Conservation (phyloP, 1,140 invertebrate genomes). For the Probaryconus sp. region DNA sequence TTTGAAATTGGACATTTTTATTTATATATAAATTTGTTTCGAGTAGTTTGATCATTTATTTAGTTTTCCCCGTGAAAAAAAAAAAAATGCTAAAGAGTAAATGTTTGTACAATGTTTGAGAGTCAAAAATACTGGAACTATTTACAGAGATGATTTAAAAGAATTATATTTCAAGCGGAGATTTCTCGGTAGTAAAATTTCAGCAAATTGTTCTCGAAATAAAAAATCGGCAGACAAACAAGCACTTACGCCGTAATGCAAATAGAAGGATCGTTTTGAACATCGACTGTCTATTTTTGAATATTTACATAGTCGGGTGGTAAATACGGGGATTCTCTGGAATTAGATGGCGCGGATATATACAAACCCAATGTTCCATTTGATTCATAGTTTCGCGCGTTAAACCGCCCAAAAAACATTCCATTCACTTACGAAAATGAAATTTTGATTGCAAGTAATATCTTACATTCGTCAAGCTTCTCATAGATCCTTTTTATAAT, state of each 20-base stretch:
- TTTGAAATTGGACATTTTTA: no score
- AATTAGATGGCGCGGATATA: slow-evolving; percentile 17
- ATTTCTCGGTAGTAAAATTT: background rate
- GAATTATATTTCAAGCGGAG: no score
- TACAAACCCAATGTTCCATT: slow-evolving; percentile 24
- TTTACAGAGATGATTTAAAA: no score
- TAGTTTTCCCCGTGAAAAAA: no score
- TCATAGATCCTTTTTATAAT: no score
- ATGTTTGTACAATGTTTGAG: no score
- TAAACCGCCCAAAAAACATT: slow-evolving; percentile 34
- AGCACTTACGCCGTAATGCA: slow-evolving; percentile 14
- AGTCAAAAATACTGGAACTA: no score
- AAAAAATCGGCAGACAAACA: background rate
- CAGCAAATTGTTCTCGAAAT: no score
- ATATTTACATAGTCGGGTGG: slow-evolving; percentile 29
- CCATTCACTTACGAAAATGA: slow-evolving; percentile 45
- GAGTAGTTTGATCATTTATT: no score
- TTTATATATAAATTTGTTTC: no score
- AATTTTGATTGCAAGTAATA: slow-evolving; percentile 25
- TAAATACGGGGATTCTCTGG: slow-evolving; percentile 21
- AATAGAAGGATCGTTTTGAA: slow-evolving; percentile 1
- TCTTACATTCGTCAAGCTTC: slow-evolving; percentile 21
- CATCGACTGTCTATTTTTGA: slow-evolving; percentile 38
- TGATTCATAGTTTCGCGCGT: slow-evolving; percentile 20
- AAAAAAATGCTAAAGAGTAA: no score